These are phyloP conservation scores for Colius striatus DNA, from an alignment of 2,113 vertebrate genomes.

Conservation along the genomic window DNA sequence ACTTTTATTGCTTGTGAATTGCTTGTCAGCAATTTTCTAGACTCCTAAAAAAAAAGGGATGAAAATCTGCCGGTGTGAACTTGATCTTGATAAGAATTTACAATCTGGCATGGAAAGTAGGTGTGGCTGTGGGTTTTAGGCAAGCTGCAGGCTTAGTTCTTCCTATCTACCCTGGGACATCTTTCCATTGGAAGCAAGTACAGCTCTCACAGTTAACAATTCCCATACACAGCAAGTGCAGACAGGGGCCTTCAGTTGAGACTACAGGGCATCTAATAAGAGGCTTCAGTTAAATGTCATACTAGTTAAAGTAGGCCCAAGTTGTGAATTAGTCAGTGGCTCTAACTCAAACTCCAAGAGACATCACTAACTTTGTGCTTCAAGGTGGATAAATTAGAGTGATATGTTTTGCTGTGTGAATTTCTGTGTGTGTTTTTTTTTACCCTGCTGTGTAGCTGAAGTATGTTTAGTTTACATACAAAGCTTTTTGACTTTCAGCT, in stretches of 20 bases:
- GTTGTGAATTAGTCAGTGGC: not conserved
- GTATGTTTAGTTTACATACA: not conserved
- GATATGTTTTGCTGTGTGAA: not conserved
- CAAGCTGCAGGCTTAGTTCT: not conserved
- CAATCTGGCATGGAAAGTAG: not conserved
- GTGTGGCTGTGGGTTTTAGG: slow-evolving; percentile 30
- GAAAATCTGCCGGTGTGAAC: not conserved
- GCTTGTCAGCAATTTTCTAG: slow-evolving; percentile 17
- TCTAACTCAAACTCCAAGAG: not conserved
- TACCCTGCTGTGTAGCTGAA: not conserved
- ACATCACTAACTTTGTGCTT: not conserved
- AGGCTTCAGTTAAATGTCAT: not conserved
- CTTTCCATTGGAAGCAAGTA: slow-evolving; percentile 6
- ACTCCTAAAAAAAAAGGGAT: not conserved
- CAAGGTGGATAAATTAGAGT: not conserved
- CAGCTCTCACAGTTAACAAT: not conserved
- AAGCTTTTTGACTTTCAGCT: not conserved
- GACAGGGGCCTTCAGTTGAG: not conserved
- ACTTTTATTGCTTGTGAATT: slow-evolving; percentile 18
- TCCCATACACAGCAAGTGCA: not conserved
- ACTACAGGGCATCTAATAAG: not conserved
- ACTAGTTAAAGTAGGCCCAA: not conserved
- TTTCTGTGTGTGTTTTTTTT: not conserved
- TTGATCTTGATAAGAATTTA: slow-evolving; percentile 51
- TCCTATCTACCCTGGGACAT: slow-evolving; percentile 25